phyloP scores from a whole-genome alignment of 2,888 invertebrate genomes.

The Enchytraeus crypticus region DNA sequence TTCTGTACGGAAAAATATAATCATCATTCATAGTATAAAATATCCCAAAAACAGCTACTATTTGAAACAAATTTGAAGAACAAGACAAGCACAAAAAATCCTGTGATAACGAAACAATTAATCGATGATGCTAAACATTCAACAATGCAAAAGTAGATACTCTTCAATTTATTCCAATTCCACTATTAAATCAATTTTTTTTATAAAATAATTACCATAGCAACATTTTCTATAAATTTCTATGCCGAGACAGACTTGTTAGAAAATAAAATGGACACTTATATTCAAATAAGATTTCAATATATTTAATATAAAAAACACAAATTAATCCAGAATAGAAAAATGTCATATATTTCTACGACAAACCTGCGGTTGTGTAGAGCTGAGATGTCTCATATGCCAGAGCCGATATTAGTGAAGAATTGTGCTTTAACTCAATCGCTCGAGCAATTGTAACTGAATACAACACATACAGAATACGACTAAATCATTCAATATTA shows the following conservation, averaged over 20 bases:
- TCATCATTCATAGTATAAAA: background rate
- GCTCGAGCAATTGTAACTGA: slow-evolving; percentile 59
- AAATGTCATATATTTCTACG: background rate
- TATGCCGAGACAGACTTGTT: too few relatives aligned
- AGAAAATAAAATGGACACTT: too few relatives aligned
- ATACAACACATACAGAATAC: slow-evolving; percentile 21
- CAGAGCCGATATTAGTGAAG: slow-evolving; percentile 56
- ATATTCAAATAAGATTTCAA: background rate
- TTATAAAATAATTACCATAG: too few relatives aligned
- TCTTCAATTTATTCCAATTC: too few relatives aligned
- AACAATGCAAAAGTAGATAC: too few relatives aligned
- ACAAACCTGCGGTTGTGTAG: slow-evolving; percentile 43
- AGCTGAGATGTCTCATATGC: slow-evolving; percentile 58
- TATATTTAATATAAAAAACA: background rate
- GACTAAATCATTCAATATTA: background rate
- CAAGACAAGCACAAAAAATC: too few relatives aligned
- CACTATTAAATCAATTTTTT: too few relatives aligned
- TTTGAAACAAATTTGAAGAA: background rate
- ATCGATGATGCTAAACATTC: too few relatives aligned
- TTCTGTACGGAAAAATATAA: slow-evolving; percentile 40
- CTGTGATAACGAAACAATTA: too few relatives aligned
- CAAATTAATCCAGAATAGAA: background rate
- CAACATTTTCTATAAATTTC: too few relatives aligned
- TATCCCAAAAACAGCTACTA: background rate
- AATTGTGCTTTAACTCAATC: slow-evolving; percentile 58